Conservation (phyloP, 2,113 vertebrate species). For the Alaudala cheleensis region DNA sequence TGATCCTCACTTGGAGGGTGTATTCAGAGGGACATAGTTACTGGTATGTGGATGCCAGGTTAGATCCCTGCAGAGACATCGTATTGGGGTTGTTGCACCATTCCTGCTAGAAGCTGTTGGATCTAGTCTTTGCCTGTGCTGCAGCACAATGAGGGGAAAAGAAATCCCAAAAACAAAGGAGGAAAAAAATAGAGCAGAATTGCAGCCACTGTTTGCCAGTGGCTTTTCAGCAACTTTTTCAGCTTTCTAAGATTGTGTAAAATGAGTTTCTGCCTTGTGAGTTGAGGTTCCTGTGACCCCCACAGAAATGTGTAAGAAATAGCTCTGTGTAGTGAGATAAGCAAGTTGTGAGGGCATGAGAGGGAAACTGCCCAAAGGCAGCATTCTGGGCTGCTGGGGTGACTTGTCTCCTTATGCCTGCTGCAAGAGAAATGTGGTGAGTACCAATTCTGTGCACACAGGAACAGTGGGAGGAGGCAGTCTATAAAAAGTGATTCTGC, state of each 20-base stretch:
- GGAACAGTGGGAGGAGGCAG: neutral
- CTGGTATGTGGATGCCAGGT: rapidly evolving
- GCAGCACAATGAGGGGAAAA: neutral
- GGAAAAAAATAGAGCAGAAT: neutral
- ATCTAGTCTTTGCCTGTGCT: neutral
- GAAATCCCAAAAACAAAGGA: neutral
- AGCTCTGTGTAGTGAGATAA: neutral
- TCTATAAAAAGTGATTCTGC: neutral
- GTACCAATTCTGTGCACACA: neutral
- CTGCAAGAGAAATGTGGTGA: neutral
- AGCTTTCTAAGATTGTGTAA: neutral
- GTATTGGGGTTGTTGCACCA: rapidly evolving
- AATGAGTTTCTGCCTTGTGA: neutral
- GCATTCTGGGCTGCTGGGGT: neutral
- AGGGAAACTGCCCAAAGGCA: neutral
- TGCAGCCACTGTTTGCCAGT: neutral
- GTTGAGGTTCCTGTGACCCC: neutral
- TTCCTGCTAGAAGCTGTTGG: neutral
- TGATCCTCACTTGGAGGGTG: rapidly evolving
- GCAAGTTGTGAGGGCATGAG: neutral
- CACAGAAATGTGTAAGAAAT: neutral
- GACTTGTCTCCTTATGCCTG: neutral
- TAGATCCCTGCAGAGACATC: neutral
- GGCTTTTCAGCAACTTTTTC: neutral
- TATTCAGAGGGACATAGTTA: neutral